These are phyloP conservation scores for Apodemia hepburni DNA, from an alignment of 2,888 invertebrate species.

Conservation along the genomic window DNA sequence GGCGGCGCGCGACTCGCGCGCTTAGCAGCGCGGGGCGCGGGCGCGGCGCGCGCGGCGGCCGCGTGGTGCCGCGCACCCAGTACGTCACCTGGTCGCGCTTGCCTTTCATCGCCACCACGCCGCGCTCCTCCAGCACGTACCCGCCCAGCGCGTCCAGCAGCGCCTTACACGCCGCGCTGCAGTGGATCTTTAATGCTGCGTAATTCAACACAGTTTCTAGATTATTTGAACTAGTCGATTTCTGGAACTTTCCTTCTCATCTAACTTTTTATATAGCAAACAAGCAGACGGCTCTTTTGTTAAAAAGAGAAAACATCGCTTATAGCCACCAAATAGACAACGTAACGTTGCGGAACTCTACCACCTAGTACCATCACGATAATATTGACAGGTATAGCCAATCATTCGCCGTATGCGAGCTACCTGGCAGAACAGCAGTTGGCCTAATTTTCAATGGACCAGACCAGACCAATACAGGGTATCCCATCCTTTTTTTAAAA, in stretches of 20 bases:
- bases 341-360: too few species aligned
- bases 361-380: too few species aligned
- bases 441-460: too few species aligned
- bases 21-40: constrained; percentile 58
- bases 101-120: constrained; percentile 89
- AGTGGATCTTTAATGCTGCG: constrained; percentile 90
- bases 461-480: too few species aligned
- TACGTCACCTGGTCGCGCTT: constrained; percentile 91
- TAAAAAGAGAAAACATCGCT: too few species aligned
- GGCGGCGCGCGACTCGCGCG: constrained; percentile 39
- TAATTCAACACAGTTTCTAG: background rate
- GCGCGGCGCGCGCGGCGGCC: constrained; percentile 78
- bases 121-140: constrained; percentile 87
- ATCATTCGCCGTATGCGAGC: too few species aligned
- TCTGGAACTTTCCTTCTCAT: background rate
- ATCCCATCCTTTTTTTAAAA: too few species aligned
- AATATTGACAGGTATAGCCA: too few species aligned
- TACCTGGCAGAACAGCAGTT: too few species aligned
- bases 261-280: too few species aligned
- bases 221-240: background rate
- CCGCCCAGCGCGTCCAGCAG: constrained; percentile 87
- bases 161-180: constrained; percentile 86
- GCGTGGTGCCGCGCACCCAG: constrained; percentile 91
- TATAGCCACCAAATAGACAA: too few species aligned
- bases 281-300: too few species aligned